phyloP scores from a whole-genome alignment of 2,888 invertebrate species.

The Polydrusus tereticollis region DNA sequence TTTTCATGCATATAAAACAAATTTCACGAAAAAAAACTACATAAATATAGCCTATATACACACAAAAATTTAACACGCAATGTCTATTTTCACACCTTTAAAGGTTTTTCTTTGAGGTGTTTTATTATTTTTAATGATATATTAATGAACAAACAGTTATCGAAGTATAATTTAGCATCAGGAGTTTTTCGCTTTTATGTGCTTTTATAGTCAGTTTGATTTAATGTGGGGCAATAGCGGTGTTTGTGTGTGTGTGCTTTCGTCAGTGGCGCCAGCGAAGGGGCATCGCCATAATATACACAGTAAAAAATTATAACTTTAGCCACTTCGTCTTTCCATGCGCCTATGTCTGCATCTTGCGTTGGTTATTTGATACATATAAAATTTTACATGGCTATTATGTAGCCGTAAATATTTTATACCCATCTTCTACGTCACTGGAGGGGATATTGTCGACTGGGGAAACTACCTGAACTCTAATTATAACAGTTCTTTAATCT shows the following conservation, averaged over 20 bases:
- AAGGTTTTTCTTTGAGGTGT: not conserved
- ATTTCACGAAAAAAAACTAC: not conserved
- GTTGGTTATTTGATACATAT: too few relatives aligned
- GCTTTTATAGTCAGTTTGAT: not conserved
- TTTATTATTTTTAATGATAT: conserved; percentile 13
- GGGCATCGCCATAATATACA: too few relatives aligned
- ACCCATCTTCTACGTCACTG: not conserved
- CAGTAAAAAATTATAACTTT: too few relatives aligned
- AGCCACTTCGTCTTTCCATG: too few relatives aligned
- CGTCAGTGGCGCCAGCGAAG: too few relatives aligned
- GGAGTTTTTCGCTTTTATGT: not conserved
- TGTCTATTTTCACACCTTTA: conserved; percentile 16
- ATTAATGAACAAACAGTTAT: conserved; percentile 18
- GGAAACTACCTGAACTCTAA: not conserved
- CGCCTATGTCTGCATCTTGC: too few relatives aligned
- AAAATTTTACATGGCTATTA: not conserved
- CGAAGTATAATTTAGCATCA: conserved; percentile 1
- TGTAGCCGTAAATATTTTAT: not conserved
- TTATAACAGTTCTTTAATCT: conserved; percentile 20
- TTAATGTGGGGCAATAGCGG: too few relatives aligned
- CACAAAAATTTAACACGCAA: conserved; percentile 9
- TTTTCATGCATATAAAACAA: conserved; percentile 18
- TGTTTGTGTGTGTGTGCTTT: too few relatives aligned
- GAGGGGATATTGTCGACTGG: not conserved
- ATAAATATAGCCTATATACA: conserved; percentile 1